Percentiles rank a stretch among this genome's conserved stretches.
Evolutionary conservation across 2,888 invertebrate species (phyloP).

Genomic region (Caenorhabditis macrosperma): DNA sequence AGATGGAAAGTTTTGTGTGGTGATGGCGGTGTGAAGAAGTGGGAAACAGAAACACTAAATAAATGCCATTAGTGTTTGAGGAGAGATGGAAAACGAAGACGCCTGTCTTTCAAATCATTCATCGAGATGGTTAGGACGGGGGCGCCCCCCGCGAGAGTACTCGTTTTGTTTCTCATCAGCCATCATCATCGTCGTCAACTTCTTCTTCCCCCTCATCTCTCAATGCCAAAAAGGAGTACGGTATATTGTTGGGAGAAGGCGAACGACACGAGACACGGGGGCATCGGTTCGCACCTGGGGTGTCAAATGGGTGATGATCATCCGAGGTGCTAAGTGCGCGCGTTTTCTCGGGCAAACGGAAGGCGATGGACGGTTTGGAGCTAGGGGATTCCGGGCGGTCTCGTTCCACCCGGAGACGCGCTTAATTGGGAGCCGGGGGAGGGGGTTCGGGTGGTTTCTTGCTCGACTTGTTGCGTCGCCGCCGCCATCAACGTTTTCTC

Average conservation of each 20-base stretch:
- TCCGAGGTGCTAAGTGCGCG: neutral
- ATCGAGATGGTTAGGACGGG: constrained; percentile 49
- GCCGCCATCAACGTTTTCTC: constrained; percentile 8
- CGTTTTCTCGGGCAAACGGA: too few relatives aligned
- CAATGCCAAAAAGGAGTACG: constrained; percentile 47
- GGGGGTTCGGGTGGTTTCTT: too few relatives aligned
- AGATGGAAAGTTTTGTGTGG: neutral
- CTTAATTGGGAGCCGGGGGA: too few relatives aligned
- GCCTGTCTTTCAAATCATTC: constrained; percentile 54
- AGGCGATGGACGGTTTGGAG: too few relatives aligned
- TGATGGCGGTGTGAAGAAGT: constrained; percentile 26
- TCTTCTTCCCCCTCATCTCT: too few relatives aligned
- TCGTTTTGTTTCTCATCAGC: constrained; percentile 23
- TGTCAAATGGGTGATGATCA: neutral
- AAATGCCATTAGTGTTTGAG: constrained; percentile 48
- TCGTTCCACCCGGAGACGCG: too few relatives aligned
- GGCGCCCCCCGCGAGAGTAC: constrained; percentile 47
- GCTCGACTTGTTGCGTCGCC: too few relatives aligned
- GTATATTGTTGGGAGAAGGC: neutral
- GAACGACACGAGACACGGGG: neutral
- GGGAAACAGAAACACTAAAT: constrained; percentile 51
- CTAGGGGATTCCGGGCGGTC: too few relatives aligned
- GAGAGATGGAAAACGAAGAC: constrained; percentile 11
- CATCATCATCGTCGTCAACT: constrained; percentile 14
- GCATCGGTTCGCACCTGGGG: neutral